Conservation (phyloP, 2,888 invertebrate species). For the Meghimatium bilineatum region DNA sequence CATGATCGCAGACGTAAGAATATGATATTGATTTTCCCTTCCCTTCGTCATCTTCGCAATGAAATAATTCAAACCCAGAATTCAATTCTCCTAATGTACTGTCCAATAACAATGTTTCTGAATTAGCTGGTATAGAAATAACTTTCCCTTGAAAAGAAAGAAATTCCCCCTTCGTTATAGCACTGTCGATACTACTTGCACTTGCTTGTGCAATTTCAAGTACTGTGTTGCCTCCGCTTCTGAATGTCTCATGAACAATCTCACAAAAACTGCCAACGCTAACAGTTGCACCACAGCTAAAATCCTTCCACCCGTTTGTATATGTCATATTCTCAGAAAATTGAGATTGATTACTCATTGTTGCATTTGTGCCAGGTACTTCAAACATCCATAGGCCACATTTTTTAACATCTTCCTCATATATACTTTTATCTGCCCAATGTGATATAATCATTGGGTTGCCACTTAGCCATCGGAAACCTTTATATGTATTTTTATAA, state of each 20-base stretch:
- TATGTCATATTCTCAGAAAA: neutral
- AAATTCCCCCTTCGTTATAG: neutral
- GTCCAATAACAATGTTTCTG: neutral
- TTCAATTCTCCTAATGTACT: neutral
- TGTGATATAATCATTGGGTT: neutral
- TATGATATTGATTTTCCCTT: neutral
- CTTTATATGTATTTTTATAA: neutral
- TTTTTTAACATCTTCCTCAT: neutral
- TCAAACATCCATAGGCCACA: conserved; percentile 15
- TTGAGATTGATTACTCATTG: neutral
- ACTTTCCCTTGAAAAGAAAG: neutral
- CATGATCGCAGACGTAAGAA: conserved; percentile 24
- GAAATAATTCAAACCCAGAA: neutral
- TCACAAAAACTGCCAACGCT: neutral
- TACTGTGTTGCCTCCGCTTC: neutral
- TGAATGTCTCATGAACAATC: neutral
- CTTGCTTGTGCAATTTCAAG: neutral
- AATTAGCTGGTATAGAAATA: conserved; percentile 3
- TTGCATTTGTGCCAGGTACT: neutral
- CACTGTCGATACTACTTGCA: too few species aligned
- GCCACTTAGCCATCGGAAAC: conserved; percentile 17
- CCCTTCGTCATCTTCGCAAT: neutral
- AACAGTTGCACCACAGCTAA: conserved; percentile 3
- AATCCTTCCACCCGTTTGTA: neutral
- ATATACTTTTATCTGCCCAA: neutral